phyloP scores from a whole-genome alignment of 2,113 vertebrate genomes.

The Xiphias gladius region DNA sequence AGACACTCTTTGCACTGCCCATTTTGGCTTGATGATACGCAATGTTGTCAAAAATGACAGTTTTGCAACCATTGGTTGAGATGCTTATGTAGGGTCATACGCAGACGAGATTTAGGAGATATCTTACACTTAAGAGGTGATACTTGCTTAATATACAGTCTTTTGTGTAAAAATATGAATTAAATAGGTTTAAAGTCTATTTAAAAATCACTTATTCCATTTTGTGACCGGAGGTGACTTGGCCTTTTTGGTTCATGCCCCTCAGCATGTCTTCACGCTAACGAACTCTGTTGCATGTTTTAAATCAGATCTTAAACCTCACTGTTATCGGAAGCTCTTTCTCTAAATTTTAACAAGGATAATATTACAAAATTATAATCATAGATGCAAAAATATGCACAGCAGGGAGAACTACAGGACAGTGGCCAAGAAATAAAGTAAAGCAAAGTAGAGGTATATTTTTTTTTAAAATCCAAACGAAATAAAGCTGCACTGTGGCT shows the following conservation, averaged over 20 bases:
- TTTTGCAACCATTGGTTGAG: neutral
- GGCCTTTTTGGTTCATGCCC: neutral
- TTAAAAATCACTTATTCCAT: neutral
- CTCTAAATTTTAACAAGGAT: neutral
- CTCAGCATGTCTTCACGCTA: no score
- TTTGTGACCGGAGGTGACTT: neutral
- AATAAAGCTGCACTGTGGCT: slow-evolving; percentile 64
- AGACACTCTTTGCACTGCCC: neutral
- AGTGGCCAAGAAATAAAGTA: slow-evolving; percentile 12
- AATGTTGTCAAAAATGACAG: neutral
- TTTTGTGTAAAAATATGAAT: neutral
- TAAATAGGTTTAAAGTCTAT: neutral
- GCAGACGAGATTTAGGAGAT: neutral
- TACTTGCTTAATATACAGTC: neutral
- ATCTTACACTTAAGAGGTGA: no score
- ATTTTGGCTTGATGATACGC: neutral
- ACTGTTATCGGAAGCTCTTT: neutral
- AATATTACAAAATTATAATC: no score
- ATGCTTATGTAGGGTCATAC: neutral
- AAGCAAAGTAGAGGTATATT: slow-evolving; percentile 9
- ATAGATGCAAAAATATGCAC: neutral
- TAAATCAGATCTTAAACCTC: neutral
- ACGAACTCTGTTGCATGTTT: neutral
- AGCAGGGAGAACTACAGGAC: slow-evolving; percentile 27
- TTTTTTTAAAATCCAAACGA: slow-evolving; percentile 69